Percentiles rank a stretch among this genome's conserved stretches.
These are phyloP conservation scores for Nestor notabilis DNA, from an alignment of 2,113 vertebrate species.

Conservation along the genomic window DNA sequence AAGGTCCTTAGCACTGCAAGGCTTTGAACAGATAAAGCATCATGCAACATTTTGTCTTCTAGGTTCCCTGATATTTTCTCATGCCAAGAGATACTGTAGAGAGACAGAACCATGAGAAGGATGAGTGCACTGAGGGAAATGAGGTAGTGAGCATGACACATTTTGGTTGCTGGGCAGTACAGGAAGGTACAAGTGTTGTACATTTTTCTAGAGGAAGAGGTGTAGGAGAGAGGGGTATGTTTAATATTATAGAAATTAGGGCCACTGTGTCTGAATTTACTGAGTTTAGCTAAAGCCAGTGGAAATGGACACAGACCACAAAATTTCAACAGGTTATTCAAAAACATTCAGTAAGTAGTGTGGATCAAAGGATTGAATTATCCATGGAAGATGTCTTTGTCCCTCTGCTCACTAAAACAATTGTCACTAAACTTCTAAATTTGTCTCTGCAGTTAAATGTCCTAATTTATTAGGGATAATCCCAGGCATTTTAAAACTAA, in stretches of 20 bases:
- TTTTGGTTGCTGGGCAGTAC: background rate
- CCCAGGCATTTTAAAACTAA: background rate
- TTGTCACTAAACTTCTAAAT: background rate
- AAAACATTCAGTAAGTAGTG: background rate
- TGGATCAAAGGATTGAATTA: background rate
- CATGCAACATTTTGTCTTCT: background rate
- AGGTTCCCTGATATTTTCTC: background rate
- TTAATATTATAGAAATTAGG: background rate
- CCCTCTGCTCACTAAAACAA: background rate
- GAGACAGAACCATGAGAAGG: background rate
- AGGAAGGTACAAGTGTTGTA: accelerated
- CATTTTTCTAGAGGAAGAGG: background rate
- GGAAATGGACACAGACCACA: background rate
- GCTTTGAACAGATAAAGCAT: accelerated
- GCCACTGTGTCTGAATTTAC: background rate
- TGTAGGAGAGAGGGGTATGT: accelerated
- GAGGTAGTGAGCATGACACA: accelerated
- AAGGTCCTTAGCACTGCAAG: background rate
- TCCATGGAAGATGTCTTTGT: background rate
- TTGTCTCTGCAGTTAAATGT: background rate
- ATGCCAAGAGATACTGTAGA: background rate
- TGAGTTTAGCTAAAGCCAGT: background rate
- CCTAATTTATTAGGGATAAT: background rate
- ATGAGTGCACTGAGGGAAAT: background rate
- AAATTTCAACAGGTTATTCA: background rate